Base-by-base conservation (phyloP, 2,113 vertebrate genomes). In the Scatophagus argus region DNA sequence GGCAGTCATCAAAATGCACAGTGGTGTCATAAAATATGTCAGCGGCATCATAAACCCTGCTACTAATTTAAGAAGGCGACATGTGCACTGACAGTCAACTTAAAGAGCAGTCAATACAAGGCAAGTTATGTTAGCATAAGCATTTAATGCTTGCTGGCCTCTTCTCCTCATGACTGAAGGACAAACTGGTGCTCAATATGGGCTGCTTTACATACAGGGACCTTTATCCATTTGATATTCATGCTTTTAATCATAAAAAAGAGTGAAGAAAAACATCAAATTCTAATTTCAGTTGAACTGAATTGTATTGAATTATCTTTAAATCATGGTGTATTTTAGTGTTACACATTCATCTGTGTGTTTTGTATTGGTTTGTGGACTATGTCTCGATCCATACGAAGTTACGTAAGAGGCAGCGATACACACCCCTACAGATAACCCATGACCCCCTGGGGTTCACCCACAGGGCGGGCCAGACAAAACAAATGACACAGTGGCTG, bases 1-100 rank as follows among this genome's bases (percentile, higher is more conserved):
- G 8, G 16, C 25, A n/a, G 21, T 34, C n/a, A 31, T 52, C 27
- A 31, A 31, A 46, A 70, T 47, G 47, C 14, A 14, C 6, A 11
- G 56, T 31, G 12, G 32, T 7, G 17, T 46, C 38, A 12, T 16
- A 32, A 59, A 59, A 51, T 38, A 17, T 38, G 46, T 21, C 0
- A 2, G 4, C 14, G 55, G 63, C 54, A 60, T 4, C 13, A 47
- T 21, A 56, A 21, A 52, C 10, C 31, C 25, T 9, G 0, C 41
- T 21, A 1, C 51, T 60, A 36, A 66, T 60, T 58, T 65, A 60
- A 39, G 62, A 73, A 27, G 25, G 61, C 12, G 14, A 21, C 34
- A 21, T 29, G 44, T 6, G 16, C 38, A n/a, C 34, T 60, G 34
- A 43, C 32, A 34, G 25, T 19, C 31, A 44, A 43, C 13, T 4